Percentiles rank a stretch among this genome's conserved stretches.
phyloP scores from a whole-genome alignment of 1,140 invertebrate genomes.

The Trichonephila inaurata region DNA sequence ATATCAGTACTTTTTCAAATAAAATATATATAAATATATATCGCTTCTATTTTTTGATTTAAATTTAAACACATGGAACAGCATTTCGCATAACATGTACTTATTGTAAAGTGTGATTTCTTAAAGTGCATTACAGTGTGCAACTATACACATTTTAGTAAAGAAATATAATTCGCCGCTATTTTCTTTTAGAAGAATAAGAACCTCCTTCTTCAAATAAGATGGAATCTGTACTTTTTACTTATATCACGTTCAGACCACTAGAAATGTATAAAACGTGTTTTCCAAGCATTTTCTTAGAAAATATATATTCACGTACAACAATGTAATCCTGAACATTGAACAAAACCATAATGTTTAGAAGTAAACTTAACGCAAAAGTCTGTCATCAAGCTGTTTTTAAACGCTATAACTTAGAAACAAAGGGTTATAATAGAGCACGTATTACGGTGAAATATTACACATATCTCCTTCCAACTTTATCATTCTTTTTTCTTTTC shows the following conservation, averaged over 20 bases:
- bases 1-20: no score
- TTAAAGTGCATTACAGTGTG: no score
- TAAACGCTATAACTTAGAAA: background rate
- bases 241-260: background rate
- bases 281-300: background rate
- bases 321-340: background rate
- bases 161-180: no score
- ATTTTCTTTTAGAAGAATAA: background rate
- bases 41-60: no score
- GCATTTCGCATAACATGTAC: no score
- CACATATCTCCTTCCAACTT: background rate
- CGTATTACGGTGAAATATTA: conserved; percentile 9
- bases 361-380: background rate
- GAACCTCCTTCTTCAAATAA: background rate
- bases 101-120: no score
- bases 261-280: background rate
- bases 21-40: no score
- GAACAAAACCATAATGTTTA: background rate
- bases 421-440: background rate
- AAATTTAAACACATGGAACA: no score
- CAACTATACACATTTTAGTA: no score
- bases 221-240: background rate
- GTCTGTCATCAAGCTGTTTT: background rate
- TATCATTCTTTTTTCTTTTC: conserved; percentile 2
- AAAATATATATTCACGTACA: background rate